phyloP scores from a whole-genome alignment of 2,113 vertebrate genomes.

The Numenius arquata region DNA sequence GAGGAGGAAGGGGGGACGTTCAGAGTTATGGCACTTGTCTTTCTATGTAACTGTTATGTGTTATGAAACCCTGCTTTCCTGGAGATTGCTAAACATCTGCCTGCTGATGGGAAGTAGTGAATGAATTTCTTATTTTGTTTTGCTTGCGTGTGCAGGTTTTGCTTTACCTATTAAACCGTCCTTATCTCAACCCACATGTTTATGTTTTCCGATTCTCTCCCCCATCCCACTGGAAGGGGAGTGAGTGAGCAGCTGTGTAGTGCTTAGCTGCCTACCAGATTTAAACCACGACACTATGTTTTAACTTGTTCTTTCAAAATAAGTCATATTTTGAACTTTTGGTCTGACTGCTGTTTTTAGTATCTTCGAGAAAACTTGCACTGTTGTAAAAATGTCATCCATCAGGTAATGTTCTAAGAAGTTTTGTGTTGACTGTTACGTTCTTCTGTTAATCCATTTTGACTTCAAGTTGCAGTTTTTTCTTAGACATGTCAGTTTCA shows the following conservation, averaged over 20 bases:
- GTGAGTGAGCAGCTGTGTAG: background rate
- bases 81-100: no score
- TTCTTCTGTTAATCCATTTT: background rate
- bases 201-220: no score
- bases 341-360: background rate
- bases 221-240: no score
- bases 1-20: background rate
- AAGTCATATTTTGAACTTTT: background rate
- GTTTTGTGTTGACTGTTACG: background rate
- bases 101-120: no score
- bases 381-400: background rate
- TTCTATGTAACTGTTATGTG: no score
- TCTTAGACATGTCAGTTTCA: background rate
- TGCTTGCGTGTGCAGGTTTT: no score
- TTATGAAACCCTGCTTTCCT: no score
- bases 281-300: background rate
- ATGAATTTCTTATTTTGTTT: no score
- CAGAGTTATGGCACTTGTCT: no score
- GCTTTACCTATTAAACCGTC: no score
- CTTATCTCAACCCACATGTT: no score
- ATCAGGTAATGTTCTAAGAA: background rate
- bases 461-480: background rate
- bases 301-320: background rate
- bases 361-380: background rate
- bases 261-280: background rate